These are phyloP conservation scores for Diarsia dahlii DNA, from an alignment of 2,888 invertebrate genomes.

Conservation along the genomic window DNA sequence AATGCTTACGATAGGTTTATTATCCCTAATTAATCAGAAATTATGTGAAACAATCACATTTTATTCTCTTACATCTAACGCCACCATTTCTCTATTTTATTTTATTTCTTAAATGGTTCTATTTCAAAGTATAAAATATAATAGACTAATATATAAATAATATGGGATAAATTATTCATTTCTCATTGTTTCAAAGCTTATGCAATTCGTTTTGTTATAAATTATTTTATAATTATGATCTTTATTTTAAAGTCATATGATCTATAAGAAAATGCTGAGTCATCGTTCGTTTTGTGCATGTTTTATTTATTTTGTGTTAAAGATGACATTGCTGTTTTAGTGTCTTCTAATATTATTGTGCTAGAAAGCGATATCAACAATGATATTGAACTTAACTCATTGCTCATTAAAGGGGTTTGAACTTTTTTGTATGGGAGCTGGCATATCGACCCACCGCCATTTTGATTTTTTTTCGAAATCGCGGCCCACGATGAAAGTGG, in stretches of 20 bases:
- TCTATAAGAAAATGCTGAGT: constrained; percentile 10
- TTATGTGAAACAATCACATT: background rate
- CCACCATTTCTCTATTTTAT: background rate
- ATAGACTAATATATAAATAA: too few species aligned
- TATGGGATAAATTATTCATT: background rate
- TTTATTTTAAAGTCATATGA: constrained; percentile 23
- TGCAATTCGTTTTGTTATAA: constrained; percentile 21
- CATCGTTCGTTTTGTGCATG: constrained; percentile 1
- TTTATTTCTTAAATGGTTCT: background rate
- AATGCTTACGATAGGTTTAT: background rate
- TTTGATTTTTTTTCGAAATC: too few species aligned
- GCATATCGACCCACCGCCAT: too few species aligned
- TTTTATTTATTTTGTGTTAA: constrained; percentile 22
- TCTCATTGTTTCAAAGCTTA: constrained; percentile 17
- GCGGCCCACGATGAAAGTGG: too few species aligned
- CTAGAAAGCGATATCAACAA: constrained; percentile 36
- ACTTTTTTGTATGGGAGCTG: too few species aligned
- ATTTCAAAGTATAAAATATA: background rate
- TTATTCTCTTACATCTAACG: background rate
- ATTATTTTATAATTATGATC: constrained; percentile 2
- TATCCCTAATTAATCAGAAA: background rate
- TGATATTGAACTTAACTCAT: background rate
- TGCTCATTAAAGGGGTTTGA: too few species aligned
- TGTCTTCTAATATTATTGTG: background rate
- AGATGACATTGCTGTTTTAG: constrained; percentile 28